Base-by-base conservation (phyloP, 2,113 vertebrate species). In the Orcinus orca region DNA sequence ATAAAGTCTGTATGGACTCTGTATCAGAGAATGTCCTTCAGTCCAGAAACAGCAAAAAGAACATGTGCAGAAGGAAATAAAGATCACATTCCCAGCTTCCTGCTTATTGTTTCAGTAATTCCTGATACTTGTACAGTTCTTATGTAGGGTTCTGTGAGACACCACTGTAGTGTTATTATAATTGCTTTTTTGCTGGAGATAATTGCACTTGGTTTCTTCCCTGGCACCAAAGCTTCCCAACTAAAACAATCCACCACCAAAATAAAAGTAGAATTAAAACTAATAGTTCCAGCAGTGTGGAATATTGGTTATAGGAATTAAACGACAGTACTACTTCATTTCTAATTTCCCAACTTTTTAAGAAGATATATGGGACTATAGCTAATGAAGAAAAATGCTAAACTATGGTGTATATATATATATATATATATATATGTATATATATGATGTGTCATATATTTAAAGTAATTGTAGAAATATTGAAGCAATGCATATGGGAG, bases 281-380 rank as follows among this genome's bases (percentile, higher is more conserved):
- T 86, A 89, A 67, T 68, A 76, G 36, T 47, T 38, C 4, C 5
- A 77, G 4, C 38, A n/a, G 2, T 68, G 86, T 95, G 92, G 74
- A 95, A 80, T 74, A 74, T 50, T 80, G 41, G 10, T 55, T 89
- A 68, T 33, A 92, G n/a, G 88, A 92, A 83, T 62, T 83, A 68
- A 82, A 63, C 63, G 47, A 14, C 20, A 94, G 13, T 23, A 5
- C 10, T 21, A 8, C 11, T 74, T 47, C 33, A 21, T 79, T 95
- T 89, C 50, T 94, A 79, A 89, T 50, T 83, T 41, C 36, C 25
- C 44, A n/a, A 68, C 11, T 93, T 31, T 83, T 23, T 79, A 77
- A 77, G 88, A 96, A 93, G 55, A 83, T 36, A 41, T 23, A 67
- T 55, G 21, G 41, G 0, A 47, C 23, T 41, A 2, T 2, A 26